These are phyloP conservation scores for Columba livia DNA, from an alignment of 2,113 vertebrate species.

Conservation along the genomic window DNA sequence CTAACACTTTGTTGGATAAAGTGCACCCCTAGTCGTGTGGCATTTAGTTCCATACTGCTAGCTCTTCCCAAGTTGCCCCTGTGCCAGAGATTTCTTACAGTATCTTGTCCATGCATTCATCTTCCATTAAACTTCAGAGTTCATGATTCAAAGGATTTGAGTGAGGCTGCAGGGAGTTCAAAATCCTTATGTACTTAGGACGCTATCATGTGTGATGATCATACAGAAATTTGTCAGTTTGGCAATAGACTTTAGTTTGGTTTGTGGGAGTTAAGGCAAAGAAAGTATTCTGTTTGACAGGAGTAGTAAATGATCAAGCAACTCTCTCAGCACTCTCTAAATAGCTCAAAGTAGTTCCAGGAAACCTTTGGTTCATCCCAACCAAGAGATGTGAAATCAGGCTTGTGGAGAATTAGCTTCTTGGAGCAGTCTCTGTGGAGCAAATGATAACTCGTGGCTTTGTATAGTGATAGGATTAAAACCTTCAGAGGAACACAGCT, in stretches of 20 bases:
- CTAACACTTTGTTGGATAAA: not conserved
- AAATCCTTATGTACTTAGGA: not conserved
- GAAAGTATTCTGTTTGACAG: not conserved
- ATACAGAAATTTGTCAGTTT: not conserved
- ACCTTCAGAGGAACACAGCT: not conserved
- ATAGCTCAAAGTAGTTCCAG: conserved; percentile 41
- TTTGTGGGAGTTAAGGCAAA: not conserved
- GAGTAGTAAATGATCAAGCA: not conserved
- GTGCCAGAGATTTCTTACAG: not conserved
- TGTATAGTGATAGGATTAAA: not conserved
- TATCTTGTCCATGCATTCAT: not conserved
- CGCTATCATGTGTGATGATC: not conserved
- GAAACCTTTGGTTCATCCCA: conserved; percentile 29
- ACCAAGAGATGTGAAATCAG: not conserved
- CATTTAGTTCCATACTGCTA: not conserved
- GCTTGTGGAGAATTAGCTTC: not conserved
- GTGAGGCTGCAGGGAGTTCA: not conserved
- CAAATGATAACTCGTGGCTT: not conserved
- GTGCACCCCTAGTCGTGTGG: not conserved
- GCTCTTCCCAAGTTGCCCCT: not conserved
- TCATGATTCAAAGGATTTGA: not conserved
- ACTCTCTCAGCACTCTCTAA: conserved; percentile 28
- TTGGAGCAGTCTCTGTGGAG: not conserved
- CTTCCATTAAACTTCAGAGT: not conserved
- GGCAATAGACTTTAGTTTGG: not conserved